Percentiles rank a stretch among this genome's conserved stretches.
phyloP scores from a whole-genome alignment of 2,113 vertebrate genomes.

The Calyptommatus sinebrachiatus region DNA sequence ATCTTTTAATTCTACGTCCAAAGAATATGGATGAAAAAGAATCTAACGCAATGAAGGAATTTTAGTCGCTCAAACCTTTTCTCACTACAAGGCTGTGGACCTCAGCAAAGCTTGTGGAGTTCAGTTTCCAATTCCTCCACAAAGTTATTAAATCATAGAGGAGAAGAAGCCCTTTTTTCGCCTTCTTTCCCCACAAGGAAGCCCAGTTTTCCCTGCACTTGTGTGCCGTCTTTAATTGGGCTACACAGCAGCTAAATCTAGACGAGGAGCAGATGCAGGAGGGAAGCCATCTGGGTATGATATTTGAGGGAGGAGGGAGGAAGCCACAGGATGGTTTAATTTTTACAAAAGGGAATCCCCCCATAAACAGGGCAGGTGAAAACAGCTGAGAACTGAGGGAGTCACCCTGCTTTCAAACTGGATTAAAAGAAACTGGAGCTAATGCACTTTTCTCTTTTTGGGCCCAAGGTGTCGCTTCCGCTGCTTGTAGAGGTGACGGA shows the following conservation, averaged over 20 bases:
- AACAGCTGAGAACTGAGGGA: slow-evolving; percentile 63
- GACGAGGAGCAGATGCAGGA: slow-evolving; percentile 21
- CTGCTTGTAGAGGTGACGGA: slow-evolving; percentile 90
- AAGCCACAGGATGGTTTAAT: slow-evolving; percentile 16
- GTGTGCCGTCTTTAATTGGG: neutral
- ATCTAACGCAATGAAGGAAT: too few species aligned
- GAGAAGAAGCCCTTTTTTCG: too few species aligned
- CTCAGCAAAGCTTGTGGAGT: too few species aligned
- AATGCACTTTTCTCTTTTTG: slow-evolving; percentile 90
- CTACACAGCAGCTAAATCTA: slow-evolving; percentile 43
- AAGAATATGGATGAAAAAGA: too few species aligned
- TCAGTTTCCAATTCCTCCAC: too few species aligned
- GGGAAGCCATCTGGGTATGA: slow-evolving; percentile 46
- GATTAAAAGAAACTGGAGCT: slow-evolving; percentile 56
- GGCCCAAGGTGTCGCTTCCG: slow-evolving; percentile 82
- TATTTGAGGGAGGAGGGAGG: neutral
- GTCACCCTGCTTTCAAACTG: slow-evolving; percentile 46
- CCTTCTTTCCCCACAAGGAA: too few species aligned
- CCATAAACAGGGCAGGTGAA: slow-evolving; percentile 61
- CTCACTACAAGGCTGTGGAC: too few species aligned
- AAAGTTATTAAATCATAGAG: too few species aligned
- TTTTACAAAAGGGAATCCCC: slow-evolving; percentile 64
- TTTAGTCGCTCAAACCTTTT: too few species aligned
- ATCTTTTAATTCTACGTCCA: too few species aligned
- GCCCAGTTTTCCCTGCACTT: neutral